Conservation (phyloP, 2,888 invertebrate species). For the Platycnemis pennipes region DNA sequence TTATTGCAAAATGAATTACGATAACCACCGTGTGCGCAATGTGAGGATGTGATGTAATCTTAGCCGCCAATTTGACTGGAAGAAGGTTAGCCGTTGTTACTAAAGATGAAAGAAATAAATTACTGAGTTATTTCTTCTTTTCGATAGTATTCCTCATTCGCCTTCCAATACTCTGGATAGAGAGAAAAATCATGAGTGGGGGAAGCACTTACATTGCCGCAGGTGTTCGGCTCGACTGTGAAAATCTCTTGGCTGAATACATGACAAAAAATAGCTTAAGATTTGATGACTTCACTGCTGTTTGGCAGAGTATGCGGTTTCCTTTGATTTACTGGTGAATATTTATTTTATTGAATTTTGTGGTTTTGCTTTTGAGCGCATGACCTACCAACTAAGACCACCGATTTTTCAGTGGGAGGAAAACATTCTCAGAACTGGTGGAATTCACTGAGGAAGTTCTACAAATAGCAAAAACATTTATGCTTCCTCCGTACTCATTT, state of each 20-base stretch:
- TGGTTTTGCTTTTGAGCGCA: not conserved
- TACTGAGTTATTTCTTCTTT: not conserved
- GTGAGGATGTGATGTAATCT: not conserved
- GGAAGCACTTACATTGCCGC: constrained; percentile 20
- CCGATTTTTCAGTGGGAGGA: constrained; percentile 19
- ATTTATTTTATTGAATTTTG: not conserved
- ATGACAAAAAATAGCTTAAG: constrained; percentile 20
- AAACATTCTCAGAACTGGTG: constrained; percentile 42
- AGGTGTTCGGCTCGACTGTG: constrained; percentile 32
- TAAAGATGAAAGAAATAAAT: not conserved
- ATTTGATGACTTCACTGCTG: constrained; percentile 38
- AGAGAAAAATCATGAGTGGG: not conserved
- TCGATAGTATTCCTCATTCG: not conserved
- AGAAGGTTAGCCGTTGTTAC: not conserved
- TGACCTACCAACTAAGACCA: not conserved
- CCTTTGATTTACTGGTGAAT: constrained; percentile 39
- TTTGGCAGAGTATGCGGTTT: constrained; percentile 45
- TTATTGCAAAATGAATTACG: not conserved
- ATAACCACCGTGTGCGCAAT: not conserved
- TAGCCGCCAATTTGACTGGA: not conserved
- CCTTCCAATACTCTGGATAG: too few species aligned
- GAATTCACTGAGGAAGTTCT: constrained; percentile 56
- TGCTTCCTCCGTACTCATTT: constrained; percentile 21
- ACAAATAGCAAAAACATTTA: constrained; percentile 38
- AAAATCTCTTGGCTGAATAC: not conserved